Evolutionary conservation across 2,888 invertebrate species (phyloP).

Genomic region (Cheilosia soror): DNA sequence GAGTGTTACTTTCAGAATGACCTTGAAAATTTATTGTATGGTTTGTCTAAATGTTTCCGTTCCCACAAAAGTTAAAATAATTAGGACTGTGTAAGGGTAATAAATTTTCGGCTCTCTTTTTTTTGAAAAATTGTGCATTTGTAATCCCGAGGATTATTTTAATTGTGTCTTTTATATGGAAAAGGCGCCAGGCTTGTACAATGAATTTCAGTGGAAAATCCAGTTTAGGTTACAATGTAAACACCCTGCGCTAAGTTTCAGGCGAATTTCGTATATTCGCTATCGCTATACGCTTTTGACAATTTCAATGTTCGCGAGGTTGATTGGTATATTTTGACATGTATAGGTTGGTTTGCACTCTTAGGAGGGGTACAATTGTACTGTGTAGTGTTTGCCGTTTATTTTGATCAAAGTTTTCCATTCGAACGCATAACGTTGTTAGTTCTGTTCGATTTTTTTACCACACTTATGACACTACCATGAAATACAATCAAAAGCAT

Average conservation of each 20-base stretch:
- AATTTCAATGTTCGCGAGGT: no score
- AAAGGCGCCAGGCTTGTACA: constrained; percentile 47
- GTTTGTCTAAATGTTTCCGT: constrained; percentile 13
- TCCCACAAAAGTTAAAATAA: constrained; percentile 55
- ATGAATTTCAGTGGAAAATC: background rate
- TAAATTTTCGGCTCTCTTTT: constrained; percentile 5
- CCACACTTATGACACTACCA: no score
- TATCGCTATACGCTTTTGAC: no score
- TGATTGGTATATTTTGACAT: no score
- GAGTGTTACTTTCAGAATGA: constrained; percentile 40
- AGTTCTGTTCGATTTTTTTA: no score
- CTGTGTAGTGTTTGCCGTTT: no score
- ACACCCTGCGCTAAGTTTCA: background rate
- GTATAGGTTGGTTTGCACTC: no score
- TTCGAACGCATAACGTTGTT: no score
- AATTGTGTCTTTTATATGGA: constrained; percentile 20
- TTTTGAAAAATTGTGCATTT: constrained; percentile 14
- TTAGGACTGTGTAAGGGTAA: constrained; percentile 35
- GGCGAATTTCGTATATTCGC: background rate
- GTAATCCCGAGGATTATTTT: constrained; percentile 33
- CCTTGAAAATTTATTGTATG: constrained; percentile 50
- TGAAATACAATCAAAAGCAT: no score
- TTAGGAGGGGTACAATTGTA: no score
- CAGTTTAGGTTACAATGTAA: background rate
- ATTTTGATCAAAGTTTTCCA: no score